Evolutionary conservation across 2,888 invertebrate species (phyloP).

Genomic region (Poecilus cupreus): DNA sequence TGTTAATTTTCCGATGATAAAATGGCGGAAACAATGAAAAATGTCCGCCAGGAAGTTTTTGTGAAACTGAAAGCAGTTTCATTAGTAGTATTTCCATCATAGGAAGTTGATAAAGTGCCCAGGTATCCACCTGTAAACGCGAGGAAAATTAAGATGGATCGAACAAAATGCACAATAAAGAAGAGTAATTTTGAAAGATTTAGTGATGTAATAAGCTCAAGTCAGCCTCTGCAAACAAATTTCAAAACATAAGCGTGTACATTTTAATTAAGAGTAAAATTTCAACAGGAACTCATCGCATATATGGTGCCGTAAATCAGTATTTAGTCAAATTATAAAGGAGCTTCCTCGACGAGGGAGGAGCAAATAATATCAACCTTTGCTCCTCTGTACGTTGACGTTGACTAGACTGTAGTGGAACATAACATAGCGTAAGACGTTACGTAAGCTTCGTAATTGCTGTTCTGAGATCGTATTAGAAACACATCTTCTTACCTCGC

Average conservation of each 20-base stretch:
- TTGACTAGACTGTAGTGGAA: background rate
- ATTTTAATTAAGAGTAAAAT: slow-evolving; percentile 56
- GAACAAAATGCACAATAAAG: slow-evolving; percentile 49
- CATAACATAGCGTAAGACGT: background rate
- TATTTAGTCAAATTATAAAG: slow-evolving; percentile 47
- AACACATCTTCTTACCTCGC: background rate
- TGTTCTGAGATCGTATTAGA: background rate
- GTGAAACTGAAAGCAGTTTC: slow-evolving; percentile 16
- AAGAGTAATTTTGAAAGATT: slow-evolving; percentile 55
- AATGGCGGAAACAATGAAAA: background rate
- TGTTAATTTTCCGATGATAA: no score
- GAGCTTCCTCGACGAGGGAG: background rate
- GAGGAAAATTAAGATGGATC: slow-evolving; percentile 27
- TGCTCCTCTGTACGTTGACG: background rate
- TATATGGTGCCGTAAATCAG: slow-evolving; percentile 47
- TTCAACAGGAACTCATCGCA: slow-evolving; percentile 44
- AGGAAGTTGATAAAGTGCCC: slow-evolving; percentile 24
- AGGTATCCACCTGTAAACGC: slow-evolving; percentile 14
- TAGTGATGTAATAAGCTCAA: slow-evolving; percentile 55
- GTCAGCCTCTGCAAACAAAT: slow-evolving; percentile 41
- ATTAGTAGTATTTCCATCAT: slow-evolving; percentile 19
- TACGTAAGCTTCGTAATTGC: background rate
- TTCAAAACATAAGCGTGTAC: slow-evolving; percentile 55
- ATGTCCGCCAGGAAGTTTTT: background rate
- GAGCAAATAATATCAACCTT: slow-evolving; percentile 1